These are phyloP conservation scores for Chloropsis hardwickii DNA, from an alignment of 2,113 vertebrate genomes.

Conservation along the genomic window DNA sequence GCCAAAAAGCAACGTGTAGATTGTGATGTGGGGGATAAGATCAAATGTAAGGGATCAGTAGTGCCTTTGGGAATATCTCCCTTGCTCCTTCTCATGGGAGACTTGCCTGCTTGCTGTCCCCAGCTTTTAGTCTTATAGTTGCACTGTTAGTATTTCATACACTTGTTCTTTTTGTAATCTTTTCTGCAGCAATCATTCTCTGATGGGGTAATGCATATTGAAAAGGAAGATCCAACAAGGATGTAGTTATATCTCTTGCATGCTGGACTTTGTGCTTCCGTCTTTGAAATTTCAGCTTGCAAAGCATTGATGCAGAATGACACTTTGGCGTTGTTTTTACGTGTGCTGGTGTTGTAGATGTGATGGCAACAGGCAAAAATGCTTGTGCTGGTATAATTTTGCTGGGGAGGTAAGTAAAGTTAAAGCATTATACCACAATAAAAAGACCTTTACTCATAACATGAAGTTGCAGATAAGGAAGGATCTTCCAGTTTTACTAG, in stretches of 20 bases:
- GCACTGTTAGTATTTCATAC: background rate
- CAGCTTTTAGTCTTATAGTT: background rate
- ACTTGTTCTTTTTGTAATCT: background rate
- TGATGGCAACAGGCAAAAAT: background rate
- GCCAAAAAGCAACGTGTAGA: background rate
- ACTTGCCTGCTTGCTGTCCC: conserved; percentile 8
- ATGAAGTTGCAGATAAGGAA: conserved; percentile 3
- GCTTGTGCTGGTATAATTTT: background rate
- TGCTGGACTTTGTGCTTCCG: background rate
- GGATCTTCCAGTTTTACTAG: conserved; percentile 27
- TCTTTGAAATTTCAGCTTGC: background rate
- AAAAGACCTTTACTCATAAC: background rate
- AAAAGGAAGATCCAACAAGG: background rate
- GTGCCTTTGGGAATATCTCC: conserved; percentile 29
- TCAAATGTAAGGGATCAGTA: conserved; percentile 15
- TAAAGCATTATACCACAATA: conserved; percentile 3
- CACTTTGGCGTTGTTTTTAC: background rate
- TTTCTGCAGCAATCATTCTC: background rate
- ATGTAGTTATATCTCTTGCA: background rate
- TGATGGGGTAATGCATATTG: background rate
- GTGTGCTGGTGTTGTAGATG: background rate
- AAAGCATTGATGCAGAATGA: background rate
- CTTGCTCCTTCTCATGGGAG: conserved; percentile 9
- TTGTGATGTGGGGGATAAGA: conserved; percentile 30
- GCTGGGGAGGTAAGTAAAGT: background rate